A percentile compares a stretch with the other conserved stretches of the same genome.
Evolutionary conservation across 2,797 vertebrate genomes (phyloP).

Genomic region (Eospalax fontanierii): DNA sequence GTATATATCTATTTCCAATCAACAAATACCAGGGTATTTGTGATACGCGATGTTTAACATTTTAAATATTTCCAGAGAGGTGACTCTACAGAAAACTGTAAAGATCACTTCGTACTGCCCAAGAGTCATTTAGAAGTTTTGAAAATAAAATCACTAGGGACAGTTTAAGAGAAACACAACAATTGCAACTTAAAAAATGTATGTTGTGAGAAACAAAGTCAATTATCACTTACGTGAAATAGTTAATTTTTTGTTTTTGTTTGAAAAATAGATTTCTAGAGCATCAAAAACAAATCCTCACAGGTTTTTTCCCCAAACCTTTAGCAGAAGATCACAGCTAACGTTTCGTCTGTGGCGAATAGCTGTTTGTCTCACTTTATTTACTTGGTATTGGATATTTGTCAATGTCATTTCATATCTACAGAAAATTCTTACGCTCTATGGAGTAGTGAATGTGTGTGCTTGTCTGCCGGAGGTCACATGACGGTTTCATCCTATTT

Average conservation of each 20-base stretch:
- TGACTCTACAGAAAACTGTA: conserved; percentile 42
- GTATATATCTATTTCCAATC: conserved; percentile 82
- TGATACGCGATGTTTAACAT: conserved; percentile 70
- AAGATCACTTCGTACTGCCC: conserved; percentile 67
- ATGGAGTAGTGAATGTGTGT: conserved; percentile 90
- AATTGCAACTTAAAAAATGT: conserved; percentile 58
- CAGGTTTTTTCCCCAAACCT: conserved; percentile 86
- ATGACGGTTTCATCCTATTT: conserved; percentile 93
- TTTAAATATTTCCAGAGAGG: conserved; percentile 78
- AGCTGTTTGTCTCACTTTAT: conserved; percentile 93
- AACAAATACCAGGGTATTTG: conserved; percentile 79
- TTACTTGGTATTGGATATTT: conserved; percentile 93
- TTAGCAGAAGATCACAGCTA: conserved; percentile 88
- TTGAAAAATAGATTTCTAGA: conserved; percentile 84
- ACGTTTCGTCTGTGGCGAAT: conserved; percentile 89
- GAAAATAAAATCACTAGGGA: conserved; percentile 73
- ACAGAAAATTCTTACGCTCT: conserved; percentile 91
- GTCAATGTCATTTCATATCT: conserved; percentile 94
- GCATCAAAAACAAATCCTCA: conserved; percentile 83
- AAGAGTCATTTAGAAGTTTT: conserved; percentile 75
- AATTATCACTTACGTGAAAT: conserved; percentile 84
- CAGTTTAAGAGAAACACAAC: conserved; percentile 49
- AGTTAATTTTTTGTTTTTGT: conserved; percentile 82
- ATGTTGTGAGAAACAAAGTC: conserved; percentile 75
- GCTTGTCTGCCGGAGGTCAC: conserved; percentile 91